These are phyloP conservation scores for Sinhomidia bicolor DNA, from an alignment of 2,888 invertebrate genomes.

Conservation along the genomic window DNA sequence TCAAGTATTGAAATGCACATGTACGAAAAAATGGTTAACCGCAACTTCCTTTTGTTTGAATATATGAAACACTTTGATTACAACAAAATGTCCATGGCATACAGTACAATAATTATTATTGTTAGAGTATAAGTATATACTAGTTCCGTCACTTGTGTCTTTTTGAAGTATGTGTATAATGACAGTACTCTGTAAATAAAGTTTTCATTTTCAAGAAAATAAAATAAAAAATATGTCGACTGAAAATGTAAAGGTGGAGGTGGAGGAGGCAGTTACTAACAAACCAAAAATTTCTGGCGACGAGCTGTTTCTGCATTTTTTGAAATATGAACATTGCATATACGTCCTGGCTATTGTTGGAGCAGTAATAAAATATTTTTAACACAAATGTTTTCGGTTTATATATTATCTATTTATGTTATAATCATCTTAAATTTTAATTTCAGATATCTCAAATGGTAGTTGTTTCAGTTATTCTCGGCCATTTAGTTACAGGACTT, in stretches of 20 bases:
- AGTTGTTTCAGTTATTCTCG: not conserved
- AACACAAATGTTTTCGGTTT: not conserved
- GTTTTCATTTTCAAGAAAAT: not conserved
- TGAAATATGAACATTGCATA: slow-evolving; percentile 49
- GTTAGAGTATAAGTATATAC: no score
- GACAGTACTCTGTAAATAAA: not conserved
- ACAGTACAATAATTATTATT: no score
- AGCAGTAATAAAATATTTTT: slow-evolving; percentile 48
- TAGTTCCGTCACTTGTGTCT: no score
- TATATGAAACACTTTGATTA: no score
- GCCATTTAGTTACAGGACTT: slow-evolving; percentile 34
- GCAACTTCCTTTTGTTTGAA: slow-evolving; percentile 39
- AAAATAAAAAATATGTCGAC: slow-evolving; percentile 18
- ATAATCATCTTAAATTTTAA: not conserved
- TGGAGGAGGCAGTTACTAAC: not conserved
- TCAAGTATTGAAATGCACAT: no score
- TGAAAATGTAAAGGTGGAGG: not conserved
- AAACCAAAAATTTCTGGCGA: not conserved
- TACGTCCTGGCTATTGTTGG: slow-evolving; percentile 49
- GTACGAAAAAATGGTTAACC: no score
- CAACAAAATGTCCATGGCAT: no score
- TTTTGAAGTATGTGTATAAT: no score
- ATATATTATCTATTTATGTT: no score
- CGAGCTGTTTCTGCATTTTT: not conserved
- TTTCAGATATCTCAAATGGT: slow-evolving; percentile 55